Evolutionary conservation across 2,113 vertebrate genomes (phyloP).

Genomic region (Phasianus colchicus): DNA sequence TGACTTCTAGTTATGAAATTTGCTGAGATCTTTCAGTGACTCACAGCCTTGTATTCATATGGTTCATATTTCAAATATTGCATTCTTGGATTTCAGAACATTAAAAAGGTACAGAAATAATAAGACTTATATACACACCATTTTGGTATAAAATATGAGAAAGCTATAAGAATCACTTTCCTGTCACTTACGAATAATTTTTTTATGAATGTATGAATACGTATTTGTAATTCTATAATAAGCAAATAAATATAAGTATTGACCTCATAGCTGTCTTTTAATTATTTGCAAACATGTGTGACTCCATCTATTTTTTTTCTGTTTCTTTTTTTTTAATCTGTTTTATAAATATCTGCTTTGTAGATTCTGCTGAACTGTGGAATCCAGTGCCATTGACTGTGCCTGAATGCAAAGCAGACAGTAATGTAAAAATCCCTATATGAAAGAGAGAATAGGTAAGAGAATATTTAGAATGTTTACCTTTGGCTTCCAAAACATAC

Average conservation of each 20-base stretch:
- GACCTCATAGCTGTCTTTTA: not conserved
- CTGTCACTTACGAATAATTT: not conserved
- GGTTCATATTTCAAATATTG: not conserved
- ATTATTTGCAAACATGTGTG: not conserved
- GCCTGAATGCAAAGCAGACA: not conserved
- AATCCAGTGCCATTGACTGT: slow-evolving; percentile 46
- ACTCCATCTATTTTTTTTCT: not conserved
- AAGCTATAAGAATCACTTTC: not conserved
- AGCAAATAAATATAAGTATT: not conserved
- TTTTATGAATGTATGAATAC: not conserved
- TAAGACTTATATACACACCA: not conserved
- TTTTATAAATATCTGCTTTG: slow-evolving; percentile 31
- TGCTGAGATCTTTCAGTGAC: not conserved
- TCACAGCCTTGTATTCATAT: not conserved
- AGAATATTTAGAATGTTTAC: not conserved
- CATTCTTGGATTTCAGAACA: not conserved
- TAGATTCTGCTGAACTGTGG: slow-evolving; percentile 51
- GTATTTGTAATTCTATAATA: not conserved
- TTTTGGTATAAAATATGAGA: slow-evolving; percentile 1
- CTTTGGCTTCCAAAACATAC: slow-evolving; percentile 25
- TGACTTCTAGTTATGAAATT: not conserved
- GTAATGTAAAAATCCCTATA: not conserved
- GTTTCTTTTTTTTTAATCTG: not conserved
- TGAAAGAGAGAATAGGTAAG: not conserved
- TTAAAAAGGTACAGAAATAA: slow-evolving; percentile 34